Percentiles rank a stretch among this genome's conserved stretches.
phyloP scores from a whole-genome alignment of 2,888 invertebrate genomes.

The Chironomus riparius region DNA sequence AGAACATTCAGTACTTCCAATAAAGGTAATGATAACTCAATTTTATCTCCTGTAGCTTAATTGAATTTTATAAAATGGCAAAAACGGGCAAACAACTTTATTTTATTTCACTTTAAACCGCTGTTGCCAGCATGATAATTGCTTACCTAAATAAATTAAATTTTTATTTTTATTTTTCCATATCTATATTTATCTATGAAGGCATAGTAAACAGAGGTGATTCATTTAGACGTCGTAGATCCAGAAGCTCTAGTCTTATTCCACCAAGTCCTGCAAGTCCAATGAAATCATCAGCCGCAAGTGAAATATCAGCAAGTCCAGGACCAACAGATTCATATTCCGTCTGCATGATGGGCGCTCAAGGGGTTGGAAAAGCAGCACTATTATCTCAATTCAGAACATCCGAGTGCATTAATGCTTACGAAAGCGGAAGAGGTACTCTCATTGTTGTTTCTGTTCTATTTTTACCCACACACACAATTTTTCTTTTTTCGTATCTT shows the following conservation, averaged over 20 bases:
- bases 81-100: background rate
- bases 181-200: slow-evolving; percentile 34
- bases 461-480: background rate
- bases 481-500: background rate
- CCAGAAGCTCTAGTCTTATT: slow-evolving; percentile 66
- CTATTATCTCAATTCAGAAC: slow-evolving; percentile 84
- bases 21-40: slow-evolving; percentile 51
- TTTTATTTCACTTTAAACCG: no score
- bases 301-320: slow-evolving; percentile 36
- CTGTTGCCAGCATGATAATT: no score
- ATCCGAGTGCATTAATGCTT: slow-evolving; percentile 88
- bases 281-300: slow-evolving; percentile 40
- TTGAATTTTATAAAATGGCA: background rate
- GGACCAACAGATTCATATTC: slow-evolving; percentile 50
- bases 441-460: background rate
- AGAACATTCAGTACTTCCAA: slow-evolving; percentile 90
- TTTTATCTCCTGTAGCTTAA: background rate
- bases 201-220: slow-evolving; percentile 92
- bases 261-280: slow-evolving; percentile 50
- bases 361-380: slow-evolving; percentile 77
- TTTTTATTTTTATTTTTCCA: slow-evolving; percentile 25
- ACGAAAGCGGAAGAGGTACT: slow-evolving; percentile 69
- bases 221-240: slow-evolving; percentile 77
- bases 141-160: slow-evolving; percentile 1
- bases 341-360: slow-evolving; percentile 70